These are phyloP conservation scores for Acronicta leporina DNA, from an alignment of 2,888 invertebrate species.

Conservation along the genomic window DNA sequence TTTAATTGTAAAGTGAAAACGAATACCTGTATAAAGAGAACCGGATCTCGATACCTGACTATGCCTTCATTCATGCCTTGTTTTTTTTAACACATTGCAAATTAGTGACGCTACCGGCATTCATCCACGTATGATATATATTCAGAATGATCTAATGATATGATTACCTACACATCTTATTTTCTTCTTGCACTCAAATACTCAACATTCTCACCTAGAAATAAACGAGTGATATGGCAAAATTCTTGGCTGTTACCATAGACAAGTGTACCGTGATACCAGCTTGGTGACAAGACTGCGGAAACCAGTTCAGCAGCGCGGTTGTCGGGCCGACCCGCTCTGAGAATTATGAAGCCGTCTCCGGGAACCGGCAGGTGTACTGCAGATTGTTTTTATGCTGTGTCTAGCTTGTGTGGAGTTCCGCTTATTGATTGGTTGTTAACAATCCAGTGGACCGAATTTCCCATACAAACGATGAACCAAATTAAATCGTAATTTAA, in stretches of 20 bases:
- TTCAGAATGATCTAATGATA: too few relatives aligned
- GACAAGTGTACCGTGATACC: conserved; percentile 14
- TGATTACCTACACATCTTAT: neutral
- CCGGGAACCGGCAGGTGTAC: conserved; percentile 29
- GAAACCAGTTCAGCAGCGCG: conserved; percentile 44
- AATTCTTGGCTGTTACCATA: conserved; percentile 11
- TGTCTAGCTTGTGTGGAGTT: conserved; percentile 4
- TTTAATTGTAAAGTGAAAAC: too few relatives aligned
- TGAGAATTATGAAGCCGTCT: conserved; percentile 34
- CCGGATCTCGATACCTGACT: too few relatives aligned
- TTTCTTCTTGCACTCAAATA: conserved; percentile 1
- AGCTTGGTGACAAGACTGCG: conserved; percentile 20
- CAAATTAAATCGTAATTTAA: too few relatives aligned
- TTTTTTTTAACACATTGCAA: too few relatives aligned
- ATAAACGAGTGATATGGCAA: conserved; percentile 16
- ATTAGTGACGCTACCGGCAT: too few relatives aligned
- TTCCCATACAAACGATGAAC: too few relatives aligned
- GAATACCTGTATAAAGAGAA: too few relatives aligned
- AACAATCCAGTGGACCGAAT: too few relatives aligned
- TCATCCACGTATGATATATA: too few relatives aligned
- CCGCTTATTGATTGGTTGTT: conserved; percentile 14
- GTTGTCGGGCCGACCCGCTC: conserved; percentile 45
- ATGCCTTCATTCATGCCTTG: too few relatives aligned
- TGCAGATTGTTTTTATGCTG: conserved; percentile 17
- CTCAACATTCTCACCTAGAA: conserved; percentile 8